Base-by-base conservation (phyloP, 2,797 vertebrate genomes). In the Chelidonichthys spinosus region DNA sequence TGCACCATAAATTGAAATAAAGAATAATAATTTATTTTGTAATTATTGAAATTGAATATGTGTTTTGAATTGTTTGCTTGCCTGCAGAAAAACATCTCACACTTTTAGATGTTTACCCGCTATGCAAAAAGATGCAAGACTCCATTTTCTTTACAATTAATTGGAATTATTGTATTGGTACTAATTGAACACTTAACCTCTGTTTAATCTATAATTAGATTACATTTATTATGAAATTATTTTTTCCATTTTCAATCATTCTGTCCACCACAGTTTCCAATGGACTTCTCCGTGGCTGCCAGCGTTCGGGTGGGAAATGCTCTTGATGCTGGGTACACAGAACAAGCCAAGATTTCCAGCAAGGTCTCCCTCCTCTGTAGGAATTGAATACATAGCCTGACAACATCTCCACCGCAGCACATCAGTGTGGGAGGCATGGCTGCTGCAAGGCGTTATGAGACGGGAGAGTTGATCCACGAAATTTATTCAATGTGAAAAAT, bases 271-370 rank as follows among this genome's bases (percentile, higher is more conserved):
- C 84, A 98, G 97, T 89, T 96, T 64, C 96, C 97, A 3, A 1
- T 92, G 14, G 96, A 96, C 32, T 94, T 96, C 85, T 94, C 95
- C 0, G 94, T 96, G 52, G 95, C 96, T 0, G 95, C 72, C 4
- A 95, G 92, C 0, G 94, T 98, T 66, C 92, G 96, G 1, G 95
- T 99, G 14, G 97, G 97, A 77, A 97, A 95, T 0, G 95, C 96
- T 2, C 84, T 99, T 52, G 97, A 97, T 7, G 95, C 96, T 0
- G 95, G 97, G 6, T 92, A 97, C 54, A 91, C 85, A 0, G 82
- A 92, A 58, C 95, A 95, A 82, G 97, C 97, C 58, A 96, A 93
- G 86, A 92, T 91, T n/a, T 96, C 96, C 14, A 88, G 93, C 13
- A 86, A 92, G 54, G 89, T 96, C 4, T 85, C 95, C 0, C 40